phyloP scores from a whole-genome alignment of 2,797 vertebrate genomes.

The Atherinosoma microstoma region DNA sequence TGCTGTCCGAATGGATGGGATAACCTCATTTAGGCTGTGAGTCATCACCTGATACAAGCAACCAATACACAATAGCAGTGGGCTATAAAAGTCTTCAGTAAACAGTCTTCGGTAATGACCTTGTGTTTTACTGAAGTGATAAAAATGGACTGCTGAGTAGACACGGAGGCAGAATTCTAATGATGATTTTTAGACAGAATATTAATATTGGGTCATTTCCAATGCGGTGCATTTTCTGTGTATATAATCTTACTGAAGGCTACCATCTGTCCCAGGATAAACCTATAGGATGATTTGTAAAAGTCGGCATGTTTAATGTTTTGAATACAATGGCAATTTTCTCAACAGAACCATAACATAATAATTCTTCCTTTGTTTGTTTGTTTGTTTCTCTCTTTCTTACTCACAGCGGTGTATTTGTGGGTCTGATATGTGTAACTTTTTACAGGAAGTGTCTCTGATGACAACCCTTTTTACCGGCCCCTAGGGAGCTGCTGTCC shows the following conservation, averaged over 20 bases:
- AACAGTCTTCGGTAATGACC: constrained; percentile 9
- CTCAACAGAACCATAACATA: too few species aligned
- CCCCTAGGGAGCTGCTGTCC: constrained; percentile 65
- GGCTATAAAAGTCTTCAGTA: constrained; percentile 41
- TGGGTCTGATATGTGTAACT: constrained; percentile 69
- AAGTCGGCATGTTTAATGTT: constrained; percentile 4
- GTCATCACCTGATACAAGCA: constrained; percentile 71
- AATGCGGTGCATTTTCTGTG: background rate
- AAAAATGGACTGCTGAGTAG: constrained; percentile 35
- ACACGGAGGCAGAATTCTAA: constrained; percentile 27
- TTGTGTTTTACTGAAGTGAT: constrained; percentile 46
- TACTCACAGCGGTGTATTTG: constrained; percentile 36
- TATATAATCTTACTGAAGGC: constrained; percentile 23
- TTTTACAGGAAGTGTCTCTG: constrained; percentile 73
- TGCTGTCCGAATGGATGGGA: constrained; percentile 63
- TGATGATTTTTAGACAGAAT: constrained; percentile 18
- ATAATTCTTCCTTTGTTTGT: too few species aligned
- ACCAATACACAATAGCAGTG: constrained; percentile 32
- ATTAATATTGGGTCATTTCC: background rate
- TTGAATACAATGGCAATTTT: constrained; percentile 19
- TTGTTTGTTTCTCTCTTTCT: too few species aligned
- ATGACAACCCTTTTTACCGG: constrained; percentile 67
- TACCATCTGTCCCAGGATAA: constrained; percentile 37
- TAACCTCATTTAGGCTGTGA: constrained; percentile 73
- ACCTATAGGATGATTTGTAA: constrained; percentile 29